Conservation (phyloP, 2,113 vertebrate genomes). For the Malurus melanocephalus region DNA sequence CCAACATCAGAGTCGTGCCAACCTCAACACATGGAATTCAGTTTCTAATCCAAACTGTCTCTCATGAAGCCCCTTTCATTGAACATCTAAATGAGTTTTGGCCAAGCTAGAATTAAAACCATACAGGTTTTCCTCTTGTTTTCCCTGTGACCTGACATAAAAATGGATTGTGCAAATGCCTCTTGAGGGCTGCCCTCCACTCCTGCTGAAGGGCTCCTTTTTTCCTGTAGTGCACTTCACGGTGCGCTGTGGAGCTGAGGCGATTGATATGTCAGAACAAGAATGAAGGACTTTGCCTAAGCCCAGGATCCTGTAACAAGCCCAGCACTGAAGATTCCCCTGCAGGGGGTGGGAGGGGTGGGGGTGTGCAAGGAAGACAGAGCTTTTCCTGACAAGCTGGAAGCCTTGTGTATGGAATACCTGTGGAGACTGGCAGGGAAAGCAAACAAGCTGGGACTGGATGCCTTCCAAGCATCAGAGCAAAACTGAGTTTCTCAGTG, state of each 20-base stretch:
- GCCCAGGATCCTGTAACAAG: neutral
- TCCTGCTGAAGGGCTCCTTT: neutral
- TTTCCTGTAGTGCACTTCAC: neutral
- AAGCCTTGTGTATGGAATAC: constrained; percentile 50
- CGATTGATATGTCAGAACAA: neutral
- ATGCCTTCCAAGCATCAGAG: constrained; percentile 64
- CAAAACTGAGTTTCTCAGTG: constrained; percentile 46
- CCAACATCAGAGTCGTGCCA: neutral
- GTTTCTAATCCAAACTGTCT: neutral
- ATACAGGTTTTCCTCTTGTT: neutral
- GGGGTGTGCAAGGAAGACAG: neutral
- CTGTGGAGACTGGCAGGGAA: constrained; percentile 66
- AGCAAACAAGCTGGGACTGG: constrained; percentile 43
- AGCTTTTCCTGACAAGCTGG: constrained; percentile 43
- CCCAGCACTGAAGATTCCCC: constrained; percentile 34
- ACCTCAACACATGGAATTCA: neutral
- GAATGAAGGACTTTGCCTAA: constrained; percentile 2
- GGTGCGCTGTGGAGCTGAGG: neutral
- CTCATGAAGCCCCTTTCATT: neutral
- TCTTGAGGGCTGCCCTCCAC: neutral
- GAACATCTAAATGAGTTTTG: neutral
- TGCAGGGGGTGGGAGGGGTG: neutral
- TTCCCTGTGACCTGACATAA: neutral
- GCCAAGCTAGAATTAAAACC: neutral
- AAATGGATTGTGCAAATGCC: neutral